Percentiles rank a stretch among this genome's conserved stretches.
Conservation (phyloP, 2,113 vertebrate species). For the Rhabdornis inornatus region DNA sequence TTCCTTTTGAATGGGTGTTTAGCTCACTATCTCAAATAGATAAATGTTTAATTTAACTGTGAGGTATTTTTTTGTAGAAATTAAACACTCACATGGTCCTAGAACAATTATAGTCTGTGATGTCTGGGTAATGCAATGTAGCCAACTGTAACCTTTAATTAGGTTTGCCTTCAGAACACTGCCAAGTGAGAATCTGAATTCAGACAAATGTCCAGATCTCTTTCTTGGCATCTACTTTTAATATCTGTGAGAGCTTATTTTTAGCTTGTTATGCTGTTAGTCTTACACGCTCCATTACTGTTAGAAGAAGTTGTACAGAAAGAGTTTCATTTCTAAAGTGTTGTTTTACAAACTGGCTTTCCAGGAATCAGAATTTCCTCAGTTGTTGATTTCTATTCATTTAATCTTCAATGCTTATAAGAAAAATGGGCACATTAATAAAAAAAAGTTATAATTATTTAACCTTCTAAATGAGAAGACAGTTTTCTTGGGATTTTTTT, state of each 20-base stretch:
- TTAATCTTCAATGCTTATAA: neutral
- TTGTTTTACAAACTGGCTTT: neutral
- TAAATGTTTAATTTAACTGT: neutral
- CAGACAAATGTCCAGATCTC: constrained; percentile 23
- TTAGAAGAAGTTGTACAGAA: neutral
- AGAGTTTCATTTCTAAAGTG: neutral
- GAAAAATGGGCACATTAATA: neutral
- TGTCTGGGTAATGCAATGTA: constrained; percentile 5
- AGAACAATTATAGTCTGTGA: constrained; percentile 8
- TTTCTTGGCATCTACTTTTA: constrained; percentile 36
- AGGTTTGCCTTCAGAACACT: constrained; percentile 31
- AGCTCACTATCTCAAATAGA: neutral
- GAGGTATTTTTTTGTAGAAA: neutral
- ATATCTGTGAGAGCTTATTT: constrained; percentile 28
- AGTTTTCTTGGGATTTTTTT: neutral
- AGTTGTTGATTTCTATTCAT: neutral
- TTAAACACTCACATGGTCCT: neutral
- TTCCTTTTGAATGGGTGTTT: neutral
- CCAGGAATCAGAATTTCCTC: neutral
- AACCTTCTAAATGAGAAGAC: neutral
- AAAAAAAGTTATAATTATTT: neutral
- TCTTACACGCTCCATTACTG: neutral
- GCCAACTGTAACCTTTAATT: constrained; percentile 57
- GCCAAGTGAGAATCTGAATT: constrained; percentile 48
- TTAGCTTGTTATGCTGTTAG: constrained; percentile 39